A percentile compares a stretch with the other conserved stretches of the same genome.
Evolutionary conservation across 2,113 vertebrate species (phyloP).

Genomic region (Eupsittula cactorum): DNA sequence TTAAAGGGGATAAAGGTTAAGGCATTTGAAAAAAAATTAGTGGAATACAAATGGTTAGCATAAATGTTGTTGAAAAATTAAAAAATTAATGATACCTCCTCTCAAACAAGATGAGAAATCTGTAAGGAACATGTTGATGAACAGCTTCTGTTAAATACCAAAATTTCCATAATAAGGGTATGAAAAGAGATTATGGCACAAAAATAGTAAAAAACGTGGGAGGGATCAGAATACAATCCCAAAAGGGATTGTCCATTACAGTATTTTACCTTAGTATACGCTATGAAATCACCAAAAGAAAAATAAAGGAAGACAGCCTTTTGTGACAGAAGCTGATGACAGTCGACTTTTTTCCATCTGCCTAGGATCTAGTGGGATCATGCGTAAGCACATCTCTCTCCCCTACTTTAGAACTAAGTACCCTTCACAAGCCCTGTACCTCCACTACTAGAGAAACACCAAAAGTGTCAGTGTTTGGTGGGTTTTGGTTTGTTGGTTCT

Average conservation of each 20-base stretch:
- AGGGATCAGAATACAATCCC: neutral
- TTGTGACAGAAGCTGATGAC: neutral
- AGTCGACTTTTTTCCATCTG: neutral
- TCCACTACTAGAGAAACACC: neutral
- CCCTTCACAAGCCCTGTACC: neutral
- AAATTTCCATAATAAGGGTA: neutral
- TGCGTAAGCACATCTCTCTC: neutral
- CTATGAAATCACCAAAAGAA: neutral
- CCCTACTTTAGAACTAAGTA: neutral
- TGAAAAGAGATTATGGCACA: neutral
- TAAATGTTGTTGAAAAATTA: neutral
- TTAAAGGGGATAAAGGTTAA: neutral
- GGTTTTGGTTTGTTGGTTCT: accelerated
- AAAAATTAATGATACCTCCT: neutral
- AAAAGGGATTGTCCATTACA: neutral
- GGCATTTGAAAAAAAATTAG: neutral
- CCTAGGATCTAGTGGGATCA: neutral
- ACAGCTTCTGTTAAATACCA: neutral
- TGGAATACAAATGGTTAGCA: neutral
- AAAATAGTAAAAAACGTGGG: neutral
- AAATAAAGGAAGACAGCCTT: neutral
- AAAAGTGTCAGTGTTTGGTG: neutral
- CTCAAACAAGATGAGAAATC: neutral
- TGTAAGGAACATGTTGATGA: neutral
- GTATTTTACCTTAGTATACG: neutral